These are phyloP conservation scores for Vicugna pacos DNA, from an alignment of 2,113 vertebrate genomes.

Conservation along the genomic window DNA sequence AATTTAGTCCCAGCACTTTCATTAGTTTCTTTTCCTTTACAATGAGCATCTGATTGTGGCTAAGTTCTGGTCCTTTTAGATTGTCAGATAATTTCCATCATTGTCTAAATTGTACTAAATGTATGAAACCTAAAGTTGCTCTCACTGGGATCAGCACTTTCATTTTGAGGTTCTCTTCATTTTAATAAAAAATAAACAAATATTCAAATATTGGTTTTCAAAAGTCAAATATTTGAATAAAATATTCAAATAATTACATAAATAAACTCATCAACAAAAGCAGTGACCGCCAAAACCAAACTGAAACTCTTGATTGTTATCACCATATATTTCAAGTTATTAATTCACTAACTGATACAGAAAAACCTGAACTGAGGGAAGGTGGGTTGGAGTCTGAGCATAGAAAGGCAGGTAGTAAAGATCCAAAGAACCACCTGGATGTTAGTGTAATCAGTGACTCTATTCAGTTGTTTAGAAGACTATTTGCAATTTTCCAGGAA, in stretches of 20 bases:
- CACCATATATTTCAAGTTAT: not conserved
- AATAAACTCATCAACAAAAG: not conserved
- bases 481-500: constrained; percentile 6
- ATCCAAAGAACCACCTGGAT: not conserved
- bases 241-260: constrained; percentile 42
- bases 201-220: not conserved
- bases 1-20: not conserved
- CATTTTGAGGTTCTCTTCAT: not conserved
- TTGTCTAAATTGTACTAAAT: not conserved
- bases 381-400: not conserved
- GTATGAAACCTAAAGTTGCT: constrained; percentile 3
- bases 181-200: constrained; percentile 30
- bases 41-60: not conserved
- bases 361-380: not conserved
- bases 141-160: not conserved
- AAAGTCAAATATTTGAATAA: not conserved
- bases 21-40: constrained; percentile 13
- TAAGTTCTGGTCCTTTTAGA: constrained; percentile 22
- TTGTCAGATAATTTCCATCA: not conserved
- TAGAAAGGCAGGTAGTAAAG: not conserved
- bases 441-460: not conserved
- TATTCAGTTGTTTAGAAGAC: not conserved
- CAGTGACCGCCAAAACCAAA: not conserved
- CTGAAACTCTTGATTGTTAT: constrained; percentile 10
- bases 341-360: not conserved